Percentiles rank a stretch among this genome's conserved stretches.
phyloP scores from a whole-genome alignment of 2,888 invertebrate species.

The Blastobasis lacticolella region DNA sequence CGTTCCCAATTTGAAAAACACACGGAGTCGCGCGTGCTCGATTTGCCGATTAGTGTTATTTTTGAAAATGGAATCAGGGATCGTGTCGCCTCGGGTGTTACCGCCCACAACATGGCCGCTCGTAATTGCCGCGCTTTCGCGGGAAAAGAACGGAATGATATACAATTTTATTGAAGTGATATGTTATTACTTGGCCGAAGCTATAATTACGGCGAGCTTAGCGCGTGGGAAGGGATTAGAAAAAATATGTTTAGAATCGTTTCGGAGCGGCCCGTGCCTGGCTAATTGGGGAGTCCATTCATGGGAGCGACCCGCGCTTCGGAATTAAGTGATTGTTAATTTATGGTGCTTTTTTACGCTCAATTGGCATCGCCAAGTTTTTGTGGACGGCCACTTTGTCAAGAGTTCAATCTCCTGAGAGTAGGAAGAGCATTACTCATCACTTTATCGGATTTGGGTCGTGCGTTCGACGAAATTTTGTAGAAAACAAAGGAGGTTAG shows the following conservation, averaged over 20 bases:
- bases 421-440: no score
- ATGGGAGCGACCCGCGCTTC: constrained; percentile 38
- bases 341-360: constrained; percentile 25
- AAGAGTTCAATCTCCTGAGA: no score
- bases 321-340: constrained; percentile 43
- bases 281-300: constrained; percentile 58
- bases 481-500: no score
- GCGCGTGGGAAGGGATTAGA: constrained; percentile 72
- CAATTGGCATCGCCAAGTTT: not conserved
- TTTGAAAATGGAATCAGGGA: constrained; percentile 69
- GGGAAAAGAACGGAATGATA: constrained; percentile 67
- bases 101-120: constrained; percentile 73
- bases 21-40: constrained; percentile 70
- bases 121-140: constrained; percentile 54
- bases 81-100: constrained; percentile 68
- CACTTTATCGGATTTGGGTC: no score
- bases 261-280: constrained; percentile 60
- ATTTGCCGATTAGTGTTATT: constrained; percentile 71
- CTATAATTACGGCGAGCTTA: constrained; percentile 65
- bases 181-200: constrained; percentile 68
- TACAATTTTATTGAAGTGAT: constrained; percentile 73
- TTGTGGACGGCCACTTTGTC: no score
- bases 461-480: no score
- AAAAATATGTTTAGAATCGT: constrained; percentile 51
- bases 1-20: constrained; percentile 69